phyloP scores from a whole-genome alignment of 2,113 vertebrate species.

The Bubo bubo region DNA sequence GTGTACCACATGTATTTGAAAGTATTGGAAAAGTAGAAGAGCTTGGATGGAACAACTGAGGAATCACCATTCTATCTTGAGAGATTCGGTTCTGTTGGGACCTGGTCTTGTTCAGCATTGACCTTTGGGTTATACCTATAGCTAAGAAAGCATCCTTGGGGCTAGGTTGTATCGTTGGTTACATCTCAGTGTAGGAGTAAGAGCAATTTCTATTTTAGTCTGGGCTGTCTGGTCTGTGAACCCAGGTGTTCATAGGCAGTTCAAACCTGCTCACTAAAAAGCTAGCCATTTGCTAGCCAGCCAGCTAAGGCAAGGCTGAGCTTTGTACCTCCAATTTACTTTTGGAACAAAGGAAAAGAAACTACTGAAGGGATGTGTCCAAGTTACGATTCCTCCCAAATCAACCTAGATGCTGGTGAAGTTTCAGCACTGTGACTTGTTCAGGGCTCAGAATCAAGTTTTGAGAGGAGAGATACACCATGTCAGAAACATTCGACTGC shows the following conservation, averaged over 20 bases:
- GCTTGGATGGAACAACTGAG: background rate
- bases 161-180: background rate
- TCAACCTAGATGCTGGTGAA: background rate
- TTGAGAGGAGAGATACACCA: background rate
- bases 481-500: background rate
- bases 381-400: background rate
- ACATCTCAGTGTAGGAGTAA: background rate
- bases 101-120: background rate
- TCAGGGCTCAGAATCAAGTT: background rate
- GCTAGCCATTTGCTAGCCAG: background rate
- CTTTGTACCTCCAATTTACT: accelerated
- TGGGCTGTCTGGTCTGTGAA: background rate
- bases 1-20: background rate
- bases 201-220: background rate
- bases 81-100: background rate
- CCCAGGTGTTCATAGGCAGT: background rate
- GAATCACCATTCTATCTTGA: background rate
- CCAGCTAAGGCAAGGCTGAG: background rate
- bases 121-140: background rate
- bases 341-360: background rate
- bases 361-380: background rate
- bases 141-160: background rate
- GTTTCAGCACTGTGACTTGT: background rate
- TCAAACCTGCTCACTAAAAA: background rate
- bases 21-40: background rate